Evolutionary conservation across 2,113 vertebrate genomes (phyloP).

Genomic region (Mesitornis unicolor): DNA sequence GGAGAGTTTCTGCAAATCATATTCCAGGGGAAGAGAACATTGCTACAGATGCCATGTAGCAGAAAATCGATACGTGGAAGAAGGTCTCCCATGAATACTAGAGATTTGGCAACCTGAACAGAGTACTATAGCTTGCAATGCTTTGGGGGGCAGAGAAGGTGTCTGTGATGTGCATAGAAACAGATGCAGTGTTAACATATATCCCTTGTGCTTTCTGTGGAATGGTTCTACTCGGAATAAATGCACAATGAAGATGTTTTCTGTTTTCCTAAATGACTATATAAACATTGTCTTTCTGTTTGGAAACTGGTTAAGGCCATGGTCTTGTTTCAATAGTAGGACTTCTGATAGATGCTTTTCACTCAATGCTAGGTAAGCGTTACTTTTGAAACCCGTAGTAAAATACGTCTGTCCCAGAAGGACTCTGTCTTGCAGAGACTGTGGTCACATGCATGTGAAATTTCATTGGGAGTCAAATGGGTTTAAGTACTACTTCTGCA

Average conservation of each 20-base stretch:
- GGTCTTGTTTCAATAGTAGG: neutral
- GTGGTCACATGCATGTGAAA: neutral
- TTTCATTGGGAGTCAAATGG: neutral
- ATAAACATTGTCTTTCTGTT: neutral
- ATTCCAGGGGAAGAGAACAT: neutral
- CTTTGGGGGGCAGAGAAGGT: neutral
- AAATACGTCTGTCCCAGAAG: neutral
- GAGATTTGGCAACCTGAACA: neutral
- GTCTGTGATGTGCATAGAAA: neutral
- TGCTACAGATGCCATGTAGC: neutral
- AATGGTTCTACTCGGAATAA: neutral
- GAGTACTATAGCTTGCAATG: neutral
- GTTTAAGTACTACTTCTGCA: neutral
- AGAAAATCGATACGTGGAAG: neutral
- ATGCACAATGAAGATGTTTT: neutral
- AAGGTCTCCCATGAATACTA: neutral
- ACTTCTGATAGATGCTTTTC: neutral
- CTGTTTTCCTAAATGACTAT: neutral
- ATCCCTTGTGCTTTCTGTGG: neutral
- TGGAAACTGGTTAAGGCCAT: neutral
- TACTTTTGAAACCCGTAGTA: neutral
- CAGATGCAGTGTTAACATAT: neutral
- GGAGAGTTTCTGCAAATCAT: neutral
- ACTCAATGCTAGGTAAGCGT: accelerated
- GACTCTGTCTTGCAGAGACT: neutral